A percentile compares a stretch with the other conserved stretches of the same genome.
Evolutionary conservation across 1,140 invertebrate genomes (phyloP).

Genomic region (Drosophila seguyi): DNA sequence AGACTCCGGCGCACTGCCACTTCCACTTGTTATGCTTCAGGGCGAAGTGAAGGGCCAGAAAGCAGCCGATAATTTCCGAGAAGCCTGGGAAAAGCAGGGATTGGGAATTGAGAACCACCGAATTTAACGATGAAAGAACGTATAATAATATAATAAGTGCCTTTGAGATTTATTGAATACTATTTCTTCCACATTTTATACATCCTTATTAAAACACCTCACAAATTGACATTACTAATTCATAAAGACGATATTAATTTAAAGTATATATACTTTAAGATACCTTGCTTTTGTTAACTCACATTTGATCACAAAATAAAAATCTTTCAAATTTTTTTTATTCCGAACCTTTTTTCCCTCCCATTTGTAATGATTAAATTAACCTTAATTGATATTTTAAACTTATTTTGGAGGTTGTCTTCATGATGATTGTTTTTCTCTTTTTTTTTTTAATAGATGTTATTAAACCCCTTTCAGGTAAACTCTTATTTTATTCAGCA

Average conservation of each 20-base stretch:
- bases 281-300: too few relatives aligned
- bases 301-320: too few relatives aligned
- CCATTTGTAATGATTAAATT: too few relatives aligned
- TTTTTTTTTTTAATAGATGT: too few relatives aligned
- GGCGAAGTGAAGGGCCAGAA: conserved; percentile 75
- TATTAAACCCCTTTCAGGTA: too few relatives aligned
- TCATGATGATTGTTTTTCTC: neutral
- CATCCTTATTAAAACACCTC: too few relatives aligned
- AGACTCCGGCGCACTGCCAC: conserved; percentile 79
- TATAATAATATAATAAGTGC: neutral
- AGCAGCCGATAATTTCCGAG: conserved; percentile 81
- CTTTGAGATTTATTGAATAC: neutral
- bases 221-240: too few relatives aligned
- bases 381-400: too few relatives aligned
- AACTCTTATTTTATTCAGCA: neutral
- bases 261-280: too few relatives aligned
- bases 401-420: neutral
- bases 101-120: neutral
- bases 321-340: too few relatives aligned
- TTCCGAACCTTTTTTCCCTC: too few relatives aligned
- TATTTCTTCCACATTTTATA: neutral
- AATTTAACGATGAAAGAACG: neutral
- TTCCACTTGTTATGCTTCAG: conserved; percentile 82
- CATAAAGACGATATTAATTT: too few relatives aligned
- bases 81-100: conserved; percentile 49